phyloP scores from a whole-genome alignment of 2,113 vertebrate genomes.

The Lamprotornis superbus region DNA sequence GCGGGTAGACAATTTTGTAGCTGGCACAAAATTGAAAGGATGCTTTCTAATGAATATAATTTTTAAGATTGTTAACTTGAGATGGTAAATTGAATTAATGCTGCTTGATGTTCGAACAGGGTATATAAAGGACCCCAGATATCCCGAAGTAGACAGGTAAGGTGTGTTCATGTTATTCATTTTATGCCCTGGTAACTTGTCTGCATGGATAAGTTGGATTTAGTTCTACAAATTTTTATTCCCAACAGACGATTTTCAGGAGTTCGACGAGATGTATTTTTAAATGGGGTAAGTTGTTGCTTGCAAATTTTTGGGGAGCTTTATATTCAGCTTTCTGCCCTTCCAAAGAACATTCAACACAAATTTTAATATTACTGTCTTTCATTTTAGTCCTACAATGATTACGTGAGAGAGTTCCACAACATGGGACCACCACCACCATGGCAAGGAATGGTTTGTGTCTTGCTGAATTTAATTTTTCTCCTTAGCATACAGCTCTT shows the following conservation, averaged over 20 bases:
- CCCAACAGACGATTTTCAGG: slow-evolving; percentile 91
- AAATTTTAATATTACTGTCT: slow-evolving; percentile 58
- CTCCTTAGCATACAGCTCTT: neutral
- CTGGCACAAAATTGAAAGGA: neutral
- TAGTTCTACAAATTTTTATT: slow-evolving; percentile 79
- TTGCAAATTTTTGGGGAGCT: neutral
- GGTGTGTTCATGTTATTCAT: slow-evolving; percentile 66
- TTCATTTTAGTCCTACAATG: slow-evolving; percentile 92
- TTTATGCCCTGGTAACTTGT: slow-evolving; percentile 64
- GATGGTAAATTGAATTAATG: slow-evolving; percentile 67
- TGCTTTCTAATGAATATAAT: neutral
- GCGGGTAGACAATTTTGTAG: neutral
- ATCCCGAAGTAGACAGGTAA: slow-evolving; percentile 96
- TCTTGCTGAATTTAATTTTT: slow-evolving; percentile 2
- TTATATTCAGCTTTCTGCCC: slow-evolving; percentile 1
- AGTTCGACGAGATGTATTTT: slow-evolving; percentile 93
- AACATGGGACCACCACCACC: slow-evolving; percentile 94
- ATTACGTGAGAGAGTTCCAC: slow-evolving; percentile 98
- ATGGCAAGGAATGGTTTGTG: slow-evolving; percentile 97
- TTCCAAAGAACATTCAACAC: neutral
- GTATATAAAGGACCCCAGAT: slow-evolving; percentile 96
- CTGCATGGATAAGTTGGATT: slow-evolving; percentile 65
- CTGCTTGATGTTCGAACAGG: slow-evolving; percentile 85
- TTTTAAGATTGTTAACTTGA: neutral
- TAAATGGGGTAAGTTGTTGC: slow-evolving; percentile 91